Percentiles rank a stretch among this genome's conserved stretches.
Conservation (phyloP, 53 echinoderm and acorn worm species). For the Patiria pectinifera region DNA sequence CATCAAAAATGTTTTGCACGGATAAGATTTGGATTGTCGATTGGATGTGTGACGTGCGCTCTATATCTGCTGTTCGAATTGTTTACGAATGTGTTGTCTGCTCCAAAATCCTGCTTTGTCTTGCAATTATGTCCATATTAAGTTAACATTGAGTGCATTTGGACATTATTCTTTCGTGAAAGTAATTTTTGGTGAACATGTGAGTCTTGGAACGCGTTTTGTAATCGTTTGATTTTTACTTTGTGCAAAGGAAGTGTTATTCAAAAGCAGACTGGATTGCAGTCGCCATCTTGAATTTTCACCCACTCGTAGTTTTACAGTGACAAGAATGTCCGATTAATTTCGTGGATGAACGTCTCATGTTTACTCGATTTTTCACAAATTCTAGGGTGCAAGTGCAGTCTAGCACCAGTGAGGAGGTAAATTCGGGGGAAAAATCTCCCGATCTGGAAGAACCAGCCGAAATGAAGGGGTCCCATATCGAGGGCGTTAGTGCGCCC, state of each 20-base stretch:
- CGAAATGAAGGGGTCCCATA: slow-evolving; percentile 32
- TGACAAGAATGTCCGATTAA: not conserved
- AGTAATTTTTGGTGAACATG: not conserved
- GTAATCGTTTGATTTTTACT: not conserved
- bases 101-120: not conserved
- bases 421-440: slow-evolving; percentile 2
- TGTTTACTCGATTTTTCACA: not conserved
- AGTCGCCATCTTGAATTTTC: slow-evolving; percentile 82
- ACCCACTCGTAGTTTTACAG: slow-evolving; percentile 7
- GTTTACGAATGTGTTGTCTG: not conserved
- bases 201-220: not conserved
- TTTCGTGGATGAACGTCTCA: not conserved
- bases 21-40: slow-evolving; percentile 9
- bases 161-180: not conserved
- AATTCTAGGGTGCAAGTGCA: slow-evolving; percentile 29
- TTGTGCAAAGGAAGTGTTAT: slow-evolving; percentile 47
- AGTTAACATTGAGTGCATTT: not conserved
- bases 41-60: slow-evolving; percentile 6
- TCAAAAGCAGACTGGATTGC: slow-evolving; percentile 5
- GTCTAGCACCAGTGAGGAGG: slow-evolving; percentile 18
- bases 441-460: slow-evolving; percentile 28
- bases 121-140: not conserved
- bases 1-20: not conserved
- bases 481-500: slow-evolving; percentile 1
- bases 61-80: not conserved